These are phyloP conservation scores for Lasioglossum pauxillum DNA, from an alignment of 2,888 invertebrate species.

Conservation along the genomic window DNA sequence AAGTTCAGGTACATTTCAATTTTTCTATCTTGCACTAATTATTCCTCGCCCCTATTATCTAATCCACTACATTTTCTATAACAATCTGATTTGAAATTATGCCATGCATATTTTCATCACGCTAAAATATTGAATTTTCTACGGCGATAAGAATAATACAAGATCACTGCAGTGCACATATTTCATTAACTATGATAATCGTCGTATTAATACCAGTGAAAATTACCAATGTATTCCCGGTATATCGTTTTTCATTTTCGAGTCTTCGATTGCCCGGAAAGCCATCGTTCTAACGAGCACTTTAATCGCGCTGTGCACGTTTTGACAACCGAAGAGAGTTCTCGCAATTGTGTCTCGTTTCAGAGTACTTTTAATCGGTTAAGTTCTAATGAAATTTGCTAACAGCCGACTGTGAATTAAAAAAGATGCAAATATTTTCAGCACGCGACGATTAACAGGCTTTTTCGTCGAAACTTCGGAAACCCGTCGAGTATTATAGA, in stretches of 20 bases:
- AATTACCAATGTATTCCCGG: background rate
- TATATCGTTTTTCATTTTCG: background rate
- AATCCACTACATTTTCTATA: background rate
- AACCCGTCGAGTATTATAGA: background rate
- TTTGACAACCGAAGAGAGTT: conserved; percentile 1
- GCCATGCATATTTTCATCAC: background rate
- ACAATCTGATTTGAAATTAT: background rate
- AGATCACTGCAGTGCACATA: background rate
- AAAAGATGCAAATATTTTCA: background rate
- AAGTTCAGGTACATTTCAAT: conserved; percentile 72
- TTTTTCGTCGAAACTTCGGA: background rate
- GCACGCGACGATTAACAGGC: background rate
- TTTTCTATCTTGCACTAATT: conserved; percentile 47
- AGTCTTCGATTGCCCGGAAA: background rate
- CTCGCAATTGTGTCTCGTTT: background rate
- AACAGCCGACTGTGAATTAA: background rate
- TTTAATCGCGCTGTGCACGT: background rate
- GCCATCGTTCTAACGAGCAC: background rate
- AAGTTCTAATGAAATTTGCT: background rate
- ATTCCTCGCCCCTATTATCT: conserved; percentile 45
- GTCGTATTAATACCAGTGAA: background rate
- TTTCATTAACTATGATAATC: background rate
- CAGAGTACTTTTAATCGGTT: too few species aligned
- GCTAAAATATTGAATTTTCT: background rate
- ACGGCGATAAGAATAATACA: background rate